Conservation (phyloP, 37 sponge, comb jelly and placozoan species). For the Crambe crambe region DNA sequence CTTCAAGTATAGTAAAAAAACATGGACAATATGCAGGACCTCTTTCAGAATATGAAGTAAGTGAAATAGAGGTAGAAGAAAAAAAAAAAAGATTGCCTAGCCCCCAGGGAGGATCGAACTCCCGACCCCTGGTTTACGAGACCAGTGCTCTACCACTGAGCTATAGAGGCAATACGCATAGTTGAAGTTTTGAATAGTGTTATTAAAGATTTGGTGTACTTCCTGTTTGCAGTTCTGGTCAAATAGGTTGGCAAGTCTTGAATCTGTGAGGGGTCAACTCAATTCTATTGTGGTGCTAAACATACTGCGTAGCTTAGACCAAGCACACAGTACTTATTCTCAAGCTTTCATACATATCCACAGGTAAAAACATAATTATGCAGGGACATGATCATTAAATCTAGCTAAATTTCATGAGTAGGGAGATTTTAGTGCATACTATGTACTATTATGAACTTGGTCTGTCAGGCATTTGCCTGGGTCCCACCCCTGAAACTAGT, state of each 20-base stretch:
- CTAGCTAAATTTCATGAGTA: no score
- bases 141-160: conserved; percentile 93
- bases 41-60: conserved; percentile 78
- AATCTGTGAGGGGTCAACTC: conserved; percentile 71
- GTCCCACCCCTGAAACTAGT: no score
- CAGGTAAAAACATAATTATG: conserved; percentile 8
- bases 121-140: conserved; percentile 93
- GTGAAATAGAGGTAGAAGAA: background rate
- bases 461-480: no score
- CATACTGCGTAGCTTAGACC: conserved; percentile 69
- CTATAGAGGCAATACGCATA: conserved; percentile 61
- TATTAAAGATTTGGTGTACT: background rate
- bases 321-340: conserved; percentile 73
- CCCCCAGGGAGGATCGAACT: conserved; percentile 88
- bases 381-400: no score
- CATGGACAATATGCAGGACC: conserved; percentile 67
- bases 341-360: conserved; percentile 69
- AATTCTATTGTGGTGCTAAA: conserved; percentile 59
- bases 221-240: conserved; percentile 70
- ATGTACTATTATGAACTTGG: no score
- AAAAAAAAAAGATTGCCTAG: conserved; percentile 38
- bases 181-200: background rate
- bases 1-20: conserved; percentile 11
- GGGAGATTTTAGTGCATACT: no score
- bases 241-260: conserved; percentile 39